Base-by-base conservation (phyloP, 2,113 vertebrate species). In the Colius striatus region DNA sequence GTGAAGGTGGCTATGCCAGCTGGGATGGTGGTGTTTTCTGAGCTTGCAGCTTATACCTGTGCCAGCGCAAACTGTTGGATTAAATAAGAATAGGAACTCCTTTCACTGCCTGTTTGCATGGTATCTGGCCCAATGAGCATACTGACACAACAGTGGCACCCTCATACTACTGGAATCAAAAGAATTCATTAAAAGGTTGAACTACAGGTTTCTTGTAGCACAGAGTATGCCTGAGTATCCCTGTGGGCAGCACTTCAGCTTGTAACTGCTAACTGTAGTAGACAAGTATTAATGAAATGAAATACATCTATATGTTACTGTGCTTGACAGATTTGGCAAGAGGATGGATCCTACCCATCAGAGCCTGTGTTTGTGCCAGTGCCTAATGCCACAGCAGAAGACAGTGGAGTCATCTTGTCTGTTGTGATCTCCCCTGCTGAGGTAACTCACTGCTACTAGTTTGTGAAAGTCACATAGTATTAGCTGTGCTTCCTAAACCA, bases 331-430 rank as follows among this genome's bases (percentile, higher is more conserved):
- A 97, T 98, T 50, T 99, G 99, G 99, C 97, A 98, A 92, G 94
- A 99, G 94, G 94, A 98, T 57, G 98, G 98, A 43, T 98, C 97
- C 92, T 99, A 98, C 97, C 99, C 99, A 0, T 99, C 99, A 34
- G 99, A 99, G 89, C 99, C 99, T 0, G 80, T 99, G 95, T 99
- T 99, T 97, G 98, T 99, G 62, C 98, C 98, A 38, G 95, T 96
- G 53, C 98, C 98, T 41, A 66, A 97, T 16, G 96, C 98, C 76
- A 96, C 5, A 2, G 98, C 98, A 85, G 99, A 99, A 94, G 99
- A 99, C 67, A 97, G 97, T 21, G 99, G 99, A 9, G 98, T 99
- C 36, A 94, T 99, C 95, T 79, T 99, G 93, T 99, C 99, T 47
- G 98, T 98, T 43, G 98, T 99, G 87, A 95, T 99, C 90, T 99